Evolutionary conservation across 2,888 invertebrate species (phyloP), one percentile per base, ranked within the genome.

Genomic region (Byasa hedistus): DNA sequence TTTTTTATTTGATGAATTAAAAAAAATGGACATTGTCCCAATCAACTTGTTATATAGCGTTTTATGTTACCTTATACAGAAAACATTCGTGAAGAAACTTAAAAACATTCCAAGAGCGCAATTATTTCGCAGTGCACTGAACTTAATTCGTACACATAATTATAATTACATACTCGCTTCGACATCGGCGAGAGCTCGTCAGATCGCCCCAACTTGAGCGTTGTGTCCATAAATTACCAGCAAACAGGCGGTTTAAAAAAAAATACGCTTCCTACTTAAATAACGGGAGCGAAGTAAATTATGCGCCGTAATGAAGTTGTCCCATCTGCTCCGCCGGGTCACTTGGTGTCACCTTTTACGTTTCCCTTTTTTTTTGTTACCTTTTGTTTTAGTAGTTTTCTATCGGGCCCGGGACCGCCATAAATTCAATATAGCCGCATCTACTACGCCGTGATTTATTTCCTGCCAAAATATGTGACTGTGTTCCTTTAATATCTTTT

Each of bases 381-480:
- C 73, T 76, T 80, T 83, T 81, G 78, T 80, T 82, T 82, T 80
- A 78, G 77, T 81, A 82, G 83, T 83, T 82, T 81, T 84, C 83
- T 80, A 83, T 82, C 76, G 77, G 76, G 76, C 77, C 77, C 79
- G 79, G 80, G 78, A 82, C 87, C 84, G 81, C 89, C 84, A 91
- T 90, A 90, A 91, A 90, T 91, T 89, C 85, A 74, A 84, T 87
- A 87, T 87, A 82, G 87, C 81, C 80, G 78, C 86, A 81, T 88
- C 89, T 85, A 84, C 85, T 79, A 79, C 71, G 69, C 74, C 80
- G 86, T 89, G 91, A 91, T 91, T 91, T 91, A 91, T 91, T 86
- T 80, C 89, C 90, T 81, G 91, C 91, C 89, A 91, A 91, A 91
- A 89, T 86, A 84, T 90, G 89, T 89, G 87, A 79, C 82, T 78